phyloP scores from a whole-genome alignment of 2,888 invertebrate genomes.

The Hermaeophaga mercurialis region DNA sequence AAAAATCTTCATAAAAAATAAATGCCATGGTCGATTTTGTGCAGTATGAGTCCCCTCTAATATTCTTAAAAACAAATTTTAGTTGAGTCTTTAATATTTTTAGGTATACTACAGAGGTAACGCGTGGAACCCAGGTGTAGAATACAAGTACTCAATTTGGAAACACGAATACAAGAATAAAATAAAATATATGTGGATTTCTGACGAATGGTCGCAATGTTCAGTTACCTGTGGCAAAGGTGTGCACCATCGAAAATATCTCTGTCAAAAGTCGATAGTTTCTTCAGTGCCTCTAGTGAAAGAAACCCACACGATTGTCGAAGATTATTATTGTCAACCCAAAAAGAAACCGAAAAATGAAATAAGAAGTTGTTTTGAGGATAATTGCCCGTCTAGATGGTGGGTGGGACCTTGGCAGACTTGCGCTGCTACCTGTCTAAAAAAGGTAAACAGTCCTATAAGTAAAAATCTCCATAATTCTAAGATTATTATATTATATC shows the following conservation, averaged over 20 bases:
- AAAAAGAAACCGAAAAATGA: constrained; percentile 64
- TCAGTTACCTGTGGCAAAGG: constrained; percentile 80
- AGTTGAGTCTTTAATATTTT: too few relatives aligned
- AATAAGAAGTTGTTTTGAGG: constrained; percentile 69
- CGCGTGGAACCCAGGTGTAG: constrained; percentile 79
- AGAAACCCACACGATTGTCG: constrained; percentile 54
- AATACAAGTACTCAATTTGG: constrained; percentile 82
- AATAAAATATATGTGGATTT: constrained; percentile 73
- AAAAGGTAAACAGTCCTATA: constrained; percentile 15
- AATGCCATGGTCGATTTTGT: too few relatives aligned
- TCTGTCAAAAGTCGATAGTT: constrained; percentile 57
- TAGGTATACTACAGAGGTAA: constrained; percentile 75
- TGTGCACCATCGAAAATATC: constrained; percentile 62
- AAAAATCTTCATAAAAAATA: constrained; percentile 7
- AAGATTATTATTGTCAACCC: constrained; percentile 52
- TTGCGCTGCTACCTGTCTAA: constrained; percentile 72
- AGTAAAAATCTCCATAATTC: too few relatives aligned
- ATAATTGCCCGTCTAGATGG: constrained; percentile 77
- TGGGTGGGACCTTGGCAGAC: constrained; percentile 88
- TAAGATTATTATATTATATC: too few relatives aligned
- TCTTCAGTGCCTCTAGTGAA: constrained; percentile 57
- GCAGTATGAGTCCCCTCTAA: too few relatives aligned
- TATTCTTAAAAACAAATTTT: too few relatives aligned
- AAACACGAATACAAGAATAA: constrained; percentile 64
- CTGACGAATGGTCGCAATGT: constrained; percentile 83